phyloP scores from a whole-genome alignment of 2,113 vertebrate genomes.

The Leptodactylus fuscus region DNA sequence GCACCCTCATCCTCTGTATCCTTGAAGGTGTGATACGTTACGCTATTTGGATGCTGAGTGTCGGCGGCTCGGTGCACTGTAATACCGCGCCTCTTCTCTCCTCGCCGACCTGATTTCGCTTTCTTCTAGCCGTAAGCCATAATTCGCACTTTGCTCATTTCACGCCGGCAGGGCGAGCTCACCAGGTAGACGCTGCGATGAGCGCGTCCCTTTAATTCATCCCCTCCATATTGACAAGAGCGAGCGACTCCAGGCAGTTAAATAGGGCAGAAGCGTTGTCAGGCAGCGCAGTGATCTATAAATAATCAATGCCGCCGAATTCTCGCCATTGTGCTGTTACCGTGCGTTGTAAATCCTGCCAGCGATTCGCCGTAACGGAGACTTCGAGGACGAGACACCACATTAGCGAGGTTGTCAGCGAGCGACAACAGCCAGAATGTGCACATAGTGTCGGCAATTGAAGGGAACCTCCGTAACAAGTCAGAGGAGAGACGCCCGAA shows the following conservation, averaged over 20 bases:
- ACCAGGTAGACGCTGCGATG: background rate
- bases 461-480: too few species aligned
- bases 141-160: too few species aligned
- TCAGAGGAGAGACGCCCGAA: background rate
- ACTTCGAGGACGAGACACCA: constrained; percentile 17
- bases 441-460: background rate
- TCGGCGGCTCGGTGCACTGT: too few species aligned
- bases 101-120: background rate
- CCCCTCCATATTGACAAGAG: background rate
- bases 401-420: constrained; percentile 11
- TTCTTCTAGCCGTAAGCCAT: too few species aligned
- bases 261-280: background rate
- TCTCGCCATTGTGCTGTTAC: background rate
- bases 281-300: constrained; percentile 18
- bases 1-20: background rate
- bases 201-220: background rate
- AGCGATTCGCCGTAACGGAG: constrained; percentile 6
- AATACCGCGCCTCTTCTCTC: too few species aligned
- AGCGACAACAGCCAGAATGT: background rate
- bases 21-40: background rate
- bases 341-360: constrained; percentile 2
- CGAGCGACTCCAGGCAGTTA: background rate
- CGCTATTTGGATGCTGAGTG: too few species aligned
- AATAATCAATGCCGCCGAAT: constrained; percentile 29
- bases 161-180: background rate